A percentile compares a stretch with the other conserved stretches of the same genome.
These are phyloP conservation scores for Sphaerodactylus townsendi DNA, from an alignment of 2,113 vertebrate species.

Conservation along the genomic window DNA sequence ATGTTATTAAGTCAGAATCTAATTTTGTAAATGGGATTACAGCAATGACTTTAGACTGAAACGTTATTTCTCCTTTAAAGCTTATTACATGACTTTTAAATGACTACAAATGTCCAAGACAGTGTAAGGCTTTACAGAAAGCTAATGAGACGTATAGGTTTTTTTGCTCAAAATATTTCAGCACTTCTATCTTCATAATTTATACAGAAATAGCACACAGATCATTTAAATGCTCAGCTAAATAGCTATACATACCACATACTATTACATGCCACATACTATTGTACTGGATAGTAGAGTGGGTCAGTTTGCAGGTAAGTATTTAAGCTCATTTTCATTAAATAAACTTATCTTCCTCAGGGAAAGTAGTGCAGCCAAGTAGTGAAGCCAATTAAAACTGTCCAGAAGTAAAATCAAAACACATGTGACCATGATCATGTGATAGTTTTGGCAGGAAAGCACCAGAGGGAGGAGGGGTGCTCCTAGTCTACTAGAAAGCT, in stretches of 20 bases:
- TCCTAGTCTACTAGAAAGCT: too few relatives aligned
- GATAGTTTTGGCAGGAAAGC: too few relatives aligned
- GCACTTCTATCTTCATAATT: neutral
- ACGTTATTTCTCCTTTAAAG: slow-evolving; percentile 52
- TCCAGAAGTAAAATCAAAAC: too few relatives aligned
- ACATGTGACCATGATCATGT: too few relatives aligned
- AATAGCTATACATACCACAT: neutral
- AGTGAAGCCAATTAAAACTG: too few relatives aligned
- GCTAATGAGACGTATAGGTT: slow-evolving; percentile 52
- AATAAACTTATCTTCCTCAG: too few relatives aligned
- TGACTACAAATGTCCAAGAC: slow-evolving; percentile 48
- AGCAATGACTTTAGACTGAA: slow-evolving; percentile 45
- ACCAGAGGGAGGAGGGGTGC: too few relatives aligned
- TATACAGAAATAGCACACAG: neutral
- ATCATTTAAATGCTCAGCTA: neutral
- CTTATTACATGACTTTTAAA: slow-evolving; percentile 19
- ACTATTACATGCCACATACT: neutral
- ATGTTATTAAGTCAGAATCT: slow-evolving; percentile 43
- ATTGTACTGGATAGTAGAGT: neutral
- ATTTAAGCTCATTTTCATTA: too few relatives aligned
- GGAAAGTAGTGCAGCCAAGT: too few relatives aligned
- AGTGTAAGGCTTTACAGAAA: slow-evolving; percentile 50
- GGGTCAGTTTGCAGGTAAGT: too few relatives aligned
- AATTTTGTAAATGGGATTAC: slow-evolving; percentile 52
- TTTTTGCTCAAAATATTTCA: slow-evolving; percentile 4